A percentile compares a stretch with the other conserved stretches of the same genome.
Conservation (phyloP, 2,888 invertebrate genomes). For the Trissolcus japonicus region DNA sequence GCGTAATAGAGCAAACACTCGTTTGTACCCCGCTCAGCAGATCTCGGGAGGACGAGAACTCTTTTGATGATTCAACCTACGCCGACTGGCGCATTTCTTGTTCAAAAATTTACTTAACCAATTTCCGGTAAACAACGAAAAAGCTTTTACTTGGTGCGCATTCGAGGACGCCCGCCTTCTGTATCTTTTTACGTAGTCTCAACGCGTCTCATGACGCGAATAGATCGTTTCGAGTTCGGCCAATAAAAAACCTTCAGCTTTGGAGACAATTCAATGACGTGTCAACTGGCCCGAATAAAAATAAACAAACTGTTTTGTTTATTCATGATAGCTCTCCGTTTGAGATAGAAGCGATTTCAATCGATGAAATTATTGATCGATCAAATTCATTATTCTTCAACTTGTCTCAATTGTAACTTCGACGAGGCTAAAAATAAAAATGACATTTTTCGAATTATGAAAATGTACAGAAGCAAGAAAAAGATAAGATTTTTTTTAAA, state of each 20-base stretch:
- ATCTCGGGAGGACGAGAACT: constrained; percentile 26
- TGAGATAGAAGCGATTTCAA: too few relatives aligned
- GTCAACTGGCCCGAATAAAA: background rate
- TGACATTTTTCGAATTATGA: too few relatives aligned
- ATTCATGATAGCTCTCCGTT: too few relatives aligned
- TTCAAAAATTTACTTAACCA: constrained; percentile 53
- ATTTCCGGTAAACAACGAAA: constrained; percentile 53
- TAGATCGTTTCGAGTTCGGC: constrained; percentile 17
- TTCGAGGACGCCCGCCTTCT: constrained; percentile 29
- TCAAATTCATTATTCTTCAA: too few relatives aligned
- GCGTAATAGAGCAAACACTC: constrained; percentile 36
- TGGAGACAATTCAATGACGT: constrained; percentile 30
- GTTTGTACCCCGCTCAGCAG: constrained; percentile 30
- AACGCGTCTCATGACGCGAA: constrained; percentile 43
- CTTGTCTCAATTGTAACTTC: too few relatives aligned
- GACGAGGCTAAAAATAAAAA: too few relatives aligned
- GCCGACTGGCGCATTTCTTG: constrained; percentile 35
- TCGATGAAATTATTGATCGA: too few relatives aligned
- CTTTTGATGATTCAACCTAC: constrained; percentile 34
- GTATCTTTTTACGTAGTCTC: constrained; percentile 42
- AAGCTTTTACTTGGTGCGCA: constrained; percentile 42
- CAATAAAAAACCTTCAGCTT: constrained; percentile 16
- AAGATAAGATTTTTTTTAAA: too few relatives aligned
- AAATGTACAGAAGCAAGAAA: too few relatives aligned
- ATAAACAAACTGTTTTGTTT: background rate